A percentile compares a stretch with the other conserved stretches of the same genome.
phyloP scores from a whole-genome alignment of 2,888 invertebrate species.

The Epistrophella euchroma region DNA sequence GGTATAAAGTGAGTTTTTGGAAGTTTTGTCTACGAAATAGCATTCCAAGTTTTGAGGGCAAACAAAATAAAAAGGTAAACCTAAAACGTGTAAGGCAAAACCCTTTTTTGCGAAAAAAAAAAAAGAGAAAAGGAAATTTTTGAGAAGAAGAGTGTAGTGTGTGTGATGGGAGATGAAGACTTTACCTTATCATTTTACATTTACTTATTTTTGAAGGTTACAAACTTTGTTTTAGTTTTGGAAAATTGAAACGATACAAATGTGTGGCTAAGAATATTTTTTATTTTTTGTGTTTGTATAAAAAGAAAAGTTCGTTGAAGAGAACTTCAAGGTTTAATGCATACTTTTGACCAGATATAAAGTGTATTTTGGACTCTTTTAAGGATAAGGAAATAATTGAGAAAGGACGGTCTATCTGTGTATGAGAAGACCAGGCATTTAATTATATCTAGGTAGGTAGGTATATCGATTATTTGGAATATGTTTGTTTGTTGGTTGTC shows the following conservation, averaged over 20 bases:
- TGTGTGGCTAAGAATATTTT: conserved; percentile 42
- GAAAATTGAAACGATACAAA: conserved; percentile 52
- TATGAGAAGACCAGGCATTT: background rate
- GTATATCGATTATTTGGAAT: background rate
- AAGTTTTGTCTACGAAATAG: conserved; percentile 72
- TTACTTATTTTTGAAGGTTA: conserved; percentile 56
- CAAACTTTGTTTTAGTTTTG: conserved; percentile 36
- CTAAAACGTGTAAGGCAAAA: conserved; percentile 39
- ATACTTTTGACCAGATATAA: conserved; percentile 20
- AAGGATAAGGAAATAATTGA: background rate
- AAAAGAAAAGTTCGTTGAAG: background rate
- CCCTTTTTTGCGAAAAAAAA: conserved; percentile 45
- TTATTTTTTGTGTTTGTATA: conserved; percentile 3
- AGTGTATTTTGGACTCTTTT: conserved; percentile 13
- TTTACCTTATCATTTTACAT: conserved; percentile 36
- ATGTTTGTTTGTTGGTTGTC: background rate
- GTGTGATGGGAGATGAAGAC: conserved; percentile 11
- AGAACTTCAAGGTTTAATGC: conserved; percentile 8
- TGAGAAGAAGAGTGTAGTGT: conserved; percentile 5
- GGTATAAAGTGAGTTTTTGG: conserved; percentile 75
- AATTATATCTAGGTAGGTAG: background rate
- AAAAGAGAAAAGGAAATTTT: conserved; percentile 18
- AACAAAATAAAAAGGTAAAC: conserved; percentile 26
- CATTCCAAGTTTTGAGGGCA: conserved; percentile 66
- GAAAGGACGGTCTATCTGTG: background rate